phyloP scores from a whole-genome alignment of 1,140 invertebrate species.

The Halyomorpha halys region DNA sequence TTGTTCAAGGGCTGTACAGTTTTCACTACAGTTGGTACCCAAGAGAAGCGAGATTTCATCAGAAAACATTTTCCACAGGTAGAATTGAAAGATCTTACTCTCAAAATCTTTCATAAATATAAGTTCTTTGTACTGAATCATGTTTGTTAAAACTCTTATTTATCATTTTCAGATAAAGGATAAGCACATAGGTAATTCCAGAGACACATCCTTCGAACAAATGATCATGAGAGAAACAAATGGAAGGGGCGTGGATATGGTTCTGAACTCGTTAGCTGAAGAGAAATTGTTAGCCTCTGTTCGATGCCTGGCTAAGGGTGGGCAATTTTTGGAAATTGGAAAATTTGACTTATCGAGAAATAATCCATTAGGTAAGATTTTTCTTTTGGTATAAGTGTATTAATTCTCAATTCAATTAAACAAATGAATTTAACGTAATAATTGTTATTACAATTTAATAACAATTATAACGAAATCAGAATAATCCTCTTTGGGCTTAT shows the following conservation, averaged over 20 bases:
- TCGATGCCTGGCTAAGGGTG: conserved; percentile 49
- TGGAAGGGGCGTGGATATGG: conserved; percentile 60
- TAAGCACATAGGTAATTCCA: conserved; percentile 59
- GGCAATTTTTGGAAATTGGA: conserved; percentile 60
- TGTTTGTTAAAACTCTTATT: not conserved
- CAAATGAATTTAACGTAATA: too few species aligned
- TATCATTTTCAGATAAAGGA: conserved; percentile 36
- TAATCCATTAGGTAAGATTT: conserved; percentile 42
- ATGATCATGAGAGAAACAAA: conserved; percentile 49
- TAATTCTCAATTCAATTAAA: too few species aligned
- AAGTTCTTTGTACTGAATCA: too few species aligned
- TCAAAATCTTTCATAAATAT: not conserved
- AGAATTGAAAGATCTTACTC: not conserved
- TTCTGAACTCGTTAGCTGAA: conserved; percentile 67
- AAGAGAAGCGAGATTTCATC: conserved; percentile 48
- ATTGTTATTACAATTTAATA: too few species aligned
- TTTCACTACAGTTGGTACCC: conserved; percentile 57
- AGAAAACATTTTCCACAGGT: not conserved
- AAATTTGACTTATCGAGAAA: conserved; percentile 60
- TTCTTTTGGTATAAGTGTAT: not conserved
- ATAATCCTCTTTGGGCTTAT: too few species aligned
- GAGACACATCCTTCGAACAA: conserved; percentile 58
- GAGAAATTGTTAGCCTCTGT: conserved; percentile 57
- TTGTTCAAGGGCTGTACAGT: conserved; percentile 52
- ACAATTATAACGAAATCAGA: too few species aligned